These are phyloP conservation scores for Heliornis fulica DNA, from an alignment of 2,113 vertebrate genomes.

Conservation along the genomic window DNA sequence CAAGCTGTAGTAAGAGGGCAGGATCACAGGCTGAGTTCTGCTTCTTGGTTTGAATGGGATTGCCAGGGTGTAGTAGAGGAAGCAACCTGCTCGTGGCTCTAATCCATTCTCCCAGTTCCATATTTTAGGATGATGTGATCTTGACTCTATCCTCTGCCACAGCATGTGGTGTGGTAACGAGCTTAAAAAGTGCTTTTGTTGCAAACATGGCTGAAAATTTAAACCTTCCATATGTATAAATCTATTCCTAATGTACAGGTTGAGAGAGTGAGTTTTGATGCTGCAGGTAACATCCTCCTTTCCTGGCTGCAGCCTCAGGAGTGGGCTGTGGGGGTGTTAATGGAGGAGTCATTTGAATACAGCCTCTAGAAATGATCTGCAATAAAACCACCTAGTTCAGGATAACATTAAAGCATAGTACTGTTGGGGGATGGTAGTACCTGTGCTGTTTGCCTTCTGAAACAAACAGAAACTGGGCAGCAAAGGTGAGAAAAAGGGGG, in stretches of 20 bases:
- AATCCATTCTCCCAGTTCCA: neutral
- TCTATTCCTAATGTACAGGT: neutral
- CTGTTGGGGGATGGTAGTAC: no score
- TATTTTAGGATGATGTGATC: neutral
- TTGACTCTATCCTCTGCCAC: neutral
- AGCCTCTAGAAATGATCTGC: neutral
- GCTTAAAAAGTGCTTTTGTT: neutral
- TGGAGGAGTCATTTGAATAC: neutral
- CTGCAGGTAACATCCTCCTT: neutral
- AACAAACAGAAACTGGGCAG: neutral
- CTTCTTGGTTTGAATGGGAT: neutral
- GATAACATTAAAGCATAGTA: neutral
- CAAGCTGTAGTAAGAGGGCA: neutral
- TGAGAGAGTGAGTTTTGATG: neutral
- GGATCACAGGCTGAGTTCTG: neutral
- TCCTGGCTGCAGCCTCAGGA: neutral
- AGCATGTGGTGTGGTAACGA: accelerated
- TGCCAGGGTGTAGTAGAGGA: neutral
- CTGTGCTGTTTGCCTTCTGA: neutral
- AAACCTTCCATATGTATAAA: neutral
- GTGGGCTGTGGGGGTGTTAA: neutral
- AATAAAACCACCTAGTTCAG: neutral
- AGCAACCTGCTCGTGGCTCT: neutral
- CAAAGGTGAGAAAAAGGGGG: neutral
- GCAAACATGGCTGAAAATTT: neutral